Conservation (phyloP, 1,140 invertebrate genomes). For the Chrysomallon squamiferum region DNA sequence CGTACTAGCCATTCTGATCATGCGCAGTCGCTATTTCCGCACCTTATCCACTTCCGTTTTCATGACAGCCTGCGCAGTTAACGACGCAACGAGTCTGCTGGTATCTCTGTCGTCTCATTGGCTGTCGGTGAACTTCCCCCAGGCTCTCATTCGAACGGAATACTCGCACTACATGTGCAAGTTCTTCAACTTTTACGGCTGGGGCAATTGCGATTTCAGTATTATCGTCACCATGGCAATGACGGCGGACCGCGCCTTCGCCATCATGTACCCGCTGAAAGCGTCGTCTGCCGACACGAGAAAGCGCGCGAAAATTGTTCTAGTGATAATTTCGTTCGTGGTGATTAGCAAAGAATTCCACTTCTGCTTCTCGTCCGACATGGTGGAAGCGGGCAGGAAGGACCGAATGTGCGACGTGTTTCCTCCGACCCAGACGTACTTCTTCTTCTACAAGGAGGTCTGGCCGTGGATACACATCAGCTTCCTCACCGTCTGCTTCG, state of each 20-base stretch:
- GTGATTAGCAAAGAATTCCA: conserved; percentile 41
- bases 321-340: conserved; percentile 14
- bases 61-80: conserved; percentile 37
- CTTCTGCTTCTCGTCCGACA: conserved; percentile 42
- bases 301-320: conserved; percentile 32
- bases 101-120: conserved; percentile 45
- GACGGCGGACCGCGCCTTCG: conserved; percentile 43
- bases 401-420: conserved; percentile 41
- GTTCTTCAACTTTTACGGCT: conserved; percentile 50
- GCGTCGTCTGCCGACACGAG: conserved; percentile 20
- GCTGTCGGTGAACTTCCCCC: conserved; percentile 42
- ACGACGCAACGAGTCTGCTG: conserved; percentile 33
- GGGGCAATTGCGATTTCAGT: conserved; percentile 43
- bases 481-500: conserved; percentile 29
- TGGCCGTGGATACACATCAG: conserved; percentile 43
- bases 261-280: conserved; percentile 39
- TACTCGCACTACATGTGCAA: conserved; percentile 36
- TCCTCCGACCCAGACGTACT: conserved; percentile 12
- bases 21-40: conserved; percentile 44
- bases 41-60: conserved; percentile 41
- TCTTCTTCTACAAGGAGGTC: conserved; percentile 26
- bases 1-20: conserved; percentile 33
- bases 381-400: conserved; percentile 24
- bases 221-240: conserved; percentile 42
- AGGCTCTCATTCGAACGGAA: conserved; percentile 20